Evolutionary conservation across 2,797 vertebrate species (phyloP), one percentile per base, ranked within the genome.

Genomic region (Acomys russatus): DNA sequence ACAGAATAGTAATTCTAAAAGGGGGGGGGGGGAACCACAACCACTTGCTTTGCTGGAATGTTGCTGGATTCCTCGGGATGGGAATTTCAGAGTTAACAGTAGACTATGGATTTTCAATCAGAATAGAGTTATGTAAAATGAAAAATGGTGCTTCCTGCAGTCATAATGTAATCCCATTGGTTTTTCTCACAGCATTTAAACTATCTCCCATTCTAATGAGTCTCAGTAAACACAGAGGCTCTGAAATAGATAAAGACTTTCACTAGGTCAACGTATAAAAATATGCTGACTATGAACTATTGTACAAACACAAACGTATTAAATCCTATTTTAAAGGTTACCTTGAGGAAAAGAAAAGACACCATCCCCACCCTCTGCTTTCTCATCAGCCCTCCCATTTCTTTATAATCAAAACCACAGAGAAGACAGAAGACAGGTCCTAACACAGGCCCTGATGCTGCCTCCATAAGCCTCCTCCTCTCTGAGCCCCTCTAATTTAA

Each of bases 41-140:
- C 17, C 91, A 94, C 59, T 96, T 85, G 6, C 28, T 96, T 35
- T 95, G 82, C 88, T 88, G 44, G 44, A 44, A 44, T 44, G 44
- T 44, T 44, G 44, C 44, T 44, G 44, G 11, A 59, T 5, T 79
- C 6, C 92, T 92, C 92, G 9, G 73, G 96, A 96, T 15, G 20
- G 91, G 59, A 44, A 91, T 96, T 94, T 97, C 85, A 92, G 68
- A 90, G 84, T 54, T 78, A 95, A 38, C 22, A 73, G 49, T 3
- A 90, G 5, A 49, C 23, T 96, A 84, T 94, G 70, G 73, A 88
- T 94, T 98, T 94, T 77, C 56, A 87, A 73, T 92, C 28, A 96
- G 94, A 96, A 89, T 5, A 96, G 20, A 51, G 74, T 88, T 86
- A 9, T 77, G 74, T 54, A 77, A 92, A 93, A 91, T 89, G 94